Evolutionary conservation across 2,888 invertebrate genomes (phyloP), one percentile per base, ranked within the genome.

Genomic region (Sesia apiformis): DNA sequence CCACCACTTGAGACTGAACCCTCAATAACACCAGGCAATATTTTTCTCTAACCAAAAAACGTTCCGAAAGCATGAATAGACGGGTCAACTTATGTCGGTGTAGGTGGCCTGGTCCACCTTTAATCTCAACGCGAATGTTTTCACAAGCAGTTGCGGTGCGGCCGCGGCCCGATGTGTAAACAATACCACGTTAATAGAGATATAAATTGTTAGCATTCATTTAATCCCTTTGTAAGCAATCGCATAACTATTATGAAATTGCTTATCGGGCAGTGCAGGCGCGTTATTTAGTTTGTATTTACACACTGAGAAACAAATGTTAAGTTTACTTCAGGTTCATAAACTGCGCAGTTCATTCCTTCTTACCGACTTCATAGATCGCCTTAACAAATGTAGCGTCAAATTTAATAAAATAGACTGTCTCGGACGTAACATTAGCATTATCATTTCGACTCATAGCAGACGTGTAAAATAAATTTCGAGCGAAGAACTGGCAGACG

Each of bases 171-270:
- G 76, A 66, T 79, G 74, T 76, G 82, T 85, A 89, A 88, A 88
- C 87, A 89, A 82, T 84, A 77, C 74, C 73, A 77, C 78, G 81
- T 79, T 88, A 88, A 89, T 88, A 84, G 84, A 88, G 89, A 88
- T 84, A 86, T 87, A 87, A 87, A 86, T 84, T 86, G 81, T 76
- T 72, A 70, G 73, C 75, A 78, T 81, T 76, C 77, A 79, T 85
- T 80, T 83, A 81, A 83, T 84, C 83, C 84, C 80, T 86, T 84
- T 81, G 79, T 52, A 50, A 50, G 38, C 50, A 50, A 50, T 39
- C 50, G 7, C 50, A 73, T 70, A 70, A 54, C 58, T 56, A 70
- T 81, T 76, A 78, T 70, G 72, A 74, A 74, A 79, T 65, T 63
- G 67, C 66, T 72, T 86, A 85, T 86, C 83, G 78, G 63, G 52